Percentiles rank a stretch among this genome's conserved stretches.
phyloP scores from a whole-genome alignment of 2,797 vertebrate species.

The Mormyrus hasselquistii region DNA sequence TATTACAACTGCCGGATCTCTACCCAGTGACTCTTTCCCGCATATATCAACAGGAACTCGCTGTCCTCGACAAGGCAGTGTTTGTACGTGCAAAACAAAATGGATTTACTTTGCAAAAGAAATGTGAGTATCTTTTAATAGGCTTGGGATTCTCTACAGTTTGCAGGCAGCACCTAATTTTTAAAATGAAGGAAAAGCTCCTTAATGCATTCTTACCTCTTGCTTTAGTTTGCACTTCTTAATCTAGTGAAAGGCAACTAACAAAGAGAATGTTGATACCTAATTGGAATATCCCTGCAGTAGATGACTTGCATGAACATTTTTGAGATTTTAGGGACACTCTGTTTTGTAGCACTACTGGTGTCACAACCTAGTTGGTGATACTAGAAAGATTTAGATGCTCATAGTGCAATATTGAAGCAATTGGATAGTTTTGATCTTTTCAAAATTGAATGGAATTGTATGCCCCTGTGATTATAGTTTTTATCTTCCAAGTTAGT shows the following conservation, averaged over 20 bases:
- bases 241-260: not conserved
- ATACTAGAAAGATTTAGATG: not conserved
- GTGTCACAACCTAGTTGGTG: not conserved
- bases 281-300: not conserved
- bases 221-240: not conserved
- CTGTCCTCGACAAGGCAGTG: not conserved
- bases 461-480: not conserved
- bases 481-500: not conserved
- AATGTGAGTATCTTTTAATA: not conserved
- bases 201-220: not conserved
- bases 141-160: not conserved
- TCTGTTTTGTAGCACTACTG: not conserved
- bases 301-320: not conserved
- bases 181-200: not conserved
- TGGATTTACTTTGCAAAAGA: not conserved
- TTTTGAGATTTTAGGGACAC: not conserved
- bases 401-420: not conserved
- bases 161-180: not conserved
- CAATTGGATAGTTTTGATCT: not conserved
- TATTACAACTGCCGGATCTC: not conserved
- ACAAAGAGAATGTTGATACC: not conserved
- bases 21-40: not conserved
- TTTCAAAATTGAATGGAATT: not conserved
- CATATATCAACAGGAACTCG: not conserved
- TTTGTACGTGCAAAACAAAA: not conserved